Conservation (phyloP, 2,888 invertebrate species). For the Achlya flavicornis region DNA sequence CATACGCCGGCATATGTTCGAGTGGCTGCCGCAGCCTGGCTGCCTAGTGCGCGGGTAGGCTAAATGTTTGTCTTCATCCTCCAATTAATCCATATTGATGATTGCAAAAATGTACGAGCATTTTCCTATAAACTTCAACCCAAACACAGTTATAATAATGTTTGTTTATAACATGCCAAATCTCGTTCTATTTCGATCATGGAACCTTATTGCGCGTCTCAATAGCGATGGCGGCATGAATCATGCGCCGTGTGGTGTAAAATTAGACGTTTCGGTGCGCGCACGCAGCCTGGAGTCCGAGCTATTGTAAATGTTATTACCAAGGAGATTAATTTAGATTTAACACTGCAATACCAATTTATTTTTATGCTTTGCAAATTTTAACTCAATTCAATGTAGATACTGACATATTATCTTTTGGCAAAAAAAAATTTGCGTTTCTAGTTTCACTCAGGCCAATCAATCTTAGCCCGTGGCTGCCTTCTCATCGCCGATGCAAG, state of each 20-base stretch:
- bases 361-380: conserved; percentile 26
- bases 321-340: conserved; percentile 25
- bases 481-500: too few species aligned
- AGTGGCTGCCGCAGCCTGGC: too few species aligned
- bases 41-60: too few species aligned
- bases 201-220: conserved; percentile 66
- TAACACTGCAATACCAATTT: conserved; percentile 25
- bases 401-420: neutral
- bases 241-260: conserved; percentile 54
- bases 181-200: conserved; percentile 53
- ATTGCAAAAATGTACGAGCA: neutral
- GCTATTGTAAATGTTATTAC: conserved; percentile 41
- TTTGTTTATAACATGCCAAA: conserved; percentile 59
- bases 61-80: too few species aligned
- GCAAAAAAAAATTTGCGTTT: too few species aligned
- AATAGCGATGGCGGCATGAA: conserved; percentile 57
- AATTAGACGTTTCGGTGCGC: conserved; percentile 57
- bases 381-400: conserved; percentile 13
- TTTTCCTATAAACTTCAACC: neutral
- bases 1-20: too few species aligned
- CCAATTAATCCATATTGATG: too few species aligned
- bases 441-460: too few species aligned
- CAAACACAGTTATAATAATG: conserved; percentile 20
- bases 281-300: conserved; percentile 40
- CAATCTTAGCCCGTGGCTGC: too few species aligned